Evolutionary conservation across 2,888 invertebrate genomes (phyloP).

Genomic region (Agriotes lineatus): DNA sequence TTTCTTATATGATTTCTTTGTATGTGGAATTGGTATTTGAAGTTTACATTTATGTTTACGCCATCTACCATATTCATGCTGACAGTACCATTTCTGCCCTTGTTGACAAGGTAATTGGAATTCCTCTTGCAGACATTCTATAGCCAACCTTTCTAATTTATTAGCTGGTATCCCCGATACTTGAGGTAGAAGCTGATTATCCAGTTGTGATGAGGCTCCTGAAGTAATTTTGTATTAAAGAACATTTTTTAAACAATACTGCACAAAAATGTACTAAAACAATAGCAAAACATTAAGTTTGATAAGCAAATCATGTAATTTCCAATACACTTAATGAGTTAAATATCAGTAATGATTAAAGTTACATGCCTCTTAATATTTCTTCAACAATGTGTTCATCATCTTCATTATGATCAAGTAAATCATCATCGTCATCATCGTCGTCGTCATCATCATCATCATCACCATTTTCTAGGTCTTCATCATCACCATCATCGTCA

Average conservation of each 20-base stretch:
- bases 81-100: slow-evolving; percentile 89
- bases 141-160: slow-evolving; percentile 83
- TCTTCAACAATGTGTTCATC: slow-evolving; percentile 43
- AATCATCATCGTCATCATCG: slow-evolving; percentile 50
- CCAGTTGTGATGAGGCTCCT: slow-evolving; percentile 62
- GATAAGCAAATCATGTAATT: too few relatives aligned
- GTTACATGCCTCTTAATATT: slow-evolving; percentile 44
- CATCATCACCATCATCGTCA: slow-evolving; percentile 50
- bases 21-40: slow-evolving; percentile 54
- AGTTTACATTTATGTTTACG: slow-evolving; percentile 89
- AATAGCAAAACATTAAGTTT: too few relatives aligned
- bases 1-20: slow-evolving; percentile 68
- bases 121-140: slow-evolving; percentile 86
- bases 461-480: slow-evolving; percentile 50
- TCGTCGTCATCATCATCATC: slow-evolving; percentile 48
- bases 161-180: slow-evolving; percentile 61
- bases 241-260: too few relatives aligned
- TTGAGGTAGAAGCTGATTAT: slow-evolving; percentile 71
- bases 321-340: too few relatives aligned
- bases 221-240: too few relatives aligned
- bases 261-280: too few relatives aligned
- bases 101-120: slow-evolving; percentile 84
- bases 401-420: slow-evolving; percentile 48
- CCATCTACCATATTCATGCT: slow-evolving; percentile 85
- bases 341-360: too few relatives aligned